Evolutionary conservation across 1,140 invertebrate genomes (phyloP).

Genomic region (Zaprionus ornatus): DNA sequence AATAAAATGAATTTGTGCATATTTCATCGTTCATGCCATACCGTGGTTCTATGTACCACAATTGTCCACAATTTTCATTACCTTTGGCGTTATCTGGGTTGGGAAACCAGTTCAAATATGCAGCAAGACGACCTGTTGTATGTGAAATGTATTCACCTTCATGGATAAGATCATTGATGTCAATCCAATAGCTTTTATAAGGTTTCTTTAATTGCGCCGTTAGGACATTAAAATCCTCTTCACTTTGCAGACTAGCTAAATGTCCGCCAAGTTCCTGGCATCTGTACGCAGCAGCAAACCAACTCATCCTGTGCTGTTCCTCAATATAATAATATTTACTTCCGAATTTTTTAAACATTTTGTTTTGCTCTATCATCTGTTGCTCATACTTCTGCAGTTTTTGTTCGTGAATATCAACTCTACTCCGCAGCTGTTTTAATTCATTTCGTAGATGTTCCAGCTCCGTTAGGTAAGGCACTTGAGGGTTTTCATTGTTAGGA

Average conservation of each 20-base stretch:
- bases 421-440: not conserved
- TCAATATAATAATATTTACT: constrained; percentile 8
- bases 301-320: not conserved
- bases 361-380: not conserved
- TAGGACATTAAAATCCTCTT: not conserved
- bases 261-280: constrained; percentile 9
- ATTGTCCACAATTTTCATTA: constrained; percentile 1
- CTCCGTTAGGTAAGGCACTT: not conserved
- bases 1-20: not conserved
- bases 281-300: not conserved
- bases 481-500: not conserved
- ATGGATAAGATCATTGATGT: constrained; percentile 11
- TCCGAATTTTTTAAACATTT: constrained; percentile 6
- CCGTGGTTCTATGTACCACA: not conserved
- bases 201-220: not conserved
- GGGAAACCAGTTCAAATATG: constrained; percentile 5
- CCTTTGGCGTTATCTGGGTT: not conserved
- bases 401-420: not conserved
- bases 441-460: not conserved
- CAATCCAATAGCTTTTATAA: not conserved
- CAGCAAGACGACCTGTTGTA: not conserved
- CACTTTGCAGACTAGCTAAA: constrained; percentile 10
- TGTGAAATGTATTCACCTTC: constrained; percentile 6
- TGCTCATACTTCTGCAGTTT: not conserved
- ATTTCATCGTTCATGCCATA: constrained; percentile 7